A percentile compares a stretch with the other conserved stretches of the same genome.
Conservation (phyloP, 2,888 invertebrate species). For the Beris morrisii region DNA sequence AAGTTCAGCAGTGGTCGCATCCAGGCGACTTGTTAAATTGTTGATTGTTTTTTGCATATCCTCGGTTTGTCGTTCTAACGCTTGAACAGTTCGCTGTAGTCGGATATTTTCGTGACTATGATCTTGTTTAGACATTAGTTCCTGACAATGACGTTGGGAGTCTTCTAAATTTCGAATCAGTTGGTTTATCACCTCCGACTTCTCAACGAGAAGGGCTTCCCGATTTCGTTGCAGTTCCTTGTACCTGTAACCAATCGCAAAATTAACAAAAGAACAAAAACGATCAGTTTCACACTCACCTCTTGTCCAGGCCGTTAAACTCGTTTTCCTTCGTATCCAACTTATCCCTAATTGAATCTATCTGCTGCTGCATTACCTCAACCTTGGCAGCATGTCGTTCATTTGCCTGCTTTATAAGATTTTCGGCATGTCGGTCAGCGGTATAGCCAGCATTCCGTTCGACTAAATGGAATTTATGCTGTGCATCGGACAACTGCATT, state of each 20-base stretch:
- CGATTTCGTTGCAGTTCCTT: conserved; percentile 63
- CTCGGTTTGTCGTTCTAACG: conserved; percentile 49
- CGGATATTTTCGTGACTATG: conserved; percentile 49
- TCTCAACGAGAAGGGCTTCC: conserved; percentile 65
- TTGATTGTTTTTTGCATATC: conserved; percentile 50
- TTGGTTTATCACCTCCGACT: conserved; percentile 65
- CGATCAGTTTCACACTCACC: conserved; percentile 33
- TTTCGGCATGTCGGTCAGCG: conserved; percentile 49
- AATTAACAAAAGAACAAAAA: too few relatives aligned
- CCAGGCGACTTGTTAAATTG: conserved; percentile 47
- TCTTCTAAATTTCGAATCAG: conserved; percentile 63
- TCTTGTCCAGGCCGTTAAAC: conserved; percentile 59
- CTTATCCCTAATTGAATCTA: conserved; percentile 55
- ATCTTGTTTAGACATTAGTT: conserved; percentile 48
- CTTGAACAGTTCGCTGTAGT: conserved; percentile 46
- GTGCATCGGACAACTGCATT: conserved; percentile 58
- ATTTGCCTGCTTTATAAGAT: conserved; percentile 56
- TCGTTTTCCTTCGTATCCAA: conserved; percentile 59
- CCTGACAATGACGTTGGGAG: conserved; percentile 60
- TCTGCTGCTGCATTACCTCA: conserved; percentile 58
- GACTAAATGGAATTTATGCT: conserved; percentile 53
- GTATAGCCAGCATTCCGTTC: conserved; percentile 49
- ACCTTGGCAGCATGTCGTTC: conserved; percentile 58
- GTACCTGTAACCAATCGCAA: conserved; percentile 47
- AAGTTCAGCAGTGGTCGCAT: conserved; percentile 50